phyloP scores from a whole-genome alignment of 2,888 invertebrate species.

The Andrena trimmerana region DNA sequence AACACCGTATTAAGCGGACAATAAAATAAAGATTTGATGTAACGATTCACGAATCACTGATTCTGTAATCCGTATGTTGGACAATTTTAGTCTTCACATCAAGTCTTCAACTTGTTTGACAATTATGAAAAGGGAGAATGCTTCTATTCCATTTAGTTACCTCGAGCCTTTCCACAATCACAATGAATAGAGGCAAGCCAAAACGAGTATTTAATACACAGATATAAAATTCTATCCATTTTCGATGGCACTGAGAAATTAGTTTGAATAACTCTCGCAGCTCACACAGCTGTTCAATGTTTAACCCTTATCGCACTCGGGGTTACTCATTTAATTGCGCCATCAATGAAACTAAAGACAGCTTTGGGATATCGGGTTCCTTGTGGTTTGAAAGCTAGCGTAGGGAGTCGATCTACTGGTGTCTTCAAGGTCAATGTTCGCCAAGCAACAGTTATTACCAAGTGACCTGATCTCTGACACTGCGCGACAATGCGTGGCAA shows the following conservation, averaged over 20 bases:
- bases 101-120: constrained; percentile 16
- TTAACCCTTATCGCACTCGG: constrained; percentile 48
- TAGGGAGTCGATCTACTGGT: no score
- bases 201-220: neutral
- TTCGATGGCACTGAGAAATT: constrained; percentile 26
- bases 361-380: no score
- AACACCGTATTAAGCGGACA: constrained; percentile 41
- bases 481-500: no score
- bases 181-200: neutral
- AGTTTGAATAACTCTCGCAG: constrained; percentile 28
- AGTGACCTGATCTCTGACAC: no score
- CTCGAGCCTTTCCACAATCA: neutral
- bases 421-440: no score
- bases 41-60: neutral
- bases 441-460: no score
- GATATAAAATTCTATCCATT: constrained; percentile 22
- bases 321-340: neutral
- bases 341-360: neutral
- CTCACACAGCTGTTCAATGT: constrained; percentile 14
- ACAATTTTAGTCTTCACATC: constrained; percentile 15
- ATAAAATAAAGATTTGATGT: constrained; percentile 35
- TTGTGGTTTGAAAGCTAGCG: no score
- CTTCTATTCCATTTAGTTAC: neutral
- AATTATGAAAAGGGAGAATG: constrained; percentile 5
- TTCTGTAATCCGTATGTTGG: neutral